Conservation (phyloP, 2,797 vertebrate genomes). For the Sebastes oblongus region DNA sequence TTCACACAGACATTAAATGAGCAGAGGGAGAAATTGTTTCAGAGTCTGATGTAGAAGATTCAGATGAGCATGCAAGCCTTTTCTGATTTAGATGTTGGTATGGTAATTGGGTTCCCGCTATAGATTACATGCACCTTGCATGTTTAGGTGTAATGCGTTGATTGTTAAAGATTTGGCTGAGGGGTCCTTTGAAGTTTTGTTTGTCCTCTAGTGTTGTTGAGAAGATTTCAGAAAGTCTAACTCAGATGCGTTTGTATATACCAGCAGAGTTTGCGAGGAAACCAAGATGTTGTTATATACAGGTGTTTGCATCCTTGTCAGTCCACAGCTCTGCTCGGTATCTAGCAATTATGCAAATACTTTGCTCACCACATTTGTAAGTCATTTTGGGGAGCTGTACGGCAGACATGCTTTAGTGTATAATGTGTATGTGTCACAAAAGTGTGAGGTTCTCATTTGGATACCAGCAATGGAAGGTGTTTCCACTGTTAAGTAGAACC, state of each 20-base stretch:
- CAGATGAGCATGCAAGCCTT: too few species aligned
- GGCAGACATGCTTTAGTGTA: conserved; percentile 33
- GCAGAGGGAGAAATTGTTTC: too few species aligned
- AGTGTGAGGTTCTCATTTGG: too few species aligned
- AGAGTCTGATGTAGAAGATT: too few species aligned
- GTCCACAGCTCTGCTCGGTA: not conserved
- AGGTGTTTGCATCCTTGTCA: conserved; percentile 23
- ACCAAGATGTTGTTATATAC: conserved; percentile 24
- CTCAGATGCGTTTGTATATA: not conserved
- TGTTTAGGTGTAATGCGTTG: conserved; percentile 16
- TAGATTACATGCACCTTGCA: conserved; percentile 19
- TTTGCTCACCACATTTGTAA: not conserved
- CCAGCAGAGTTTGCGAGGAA: conserved; percentile 32
- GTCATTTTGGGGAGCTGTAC: conserved; percentile 23
- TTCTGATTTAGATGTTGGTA: conserved; percentile 8
- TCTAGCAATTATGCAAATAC: not conserved
- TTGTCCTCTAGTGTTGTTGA: conserved; percentile 5
- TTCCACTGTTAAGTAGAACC: too few species aligned
- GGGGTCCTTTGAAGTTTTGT: conserved; percentile 8
- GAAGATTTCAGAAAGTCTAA: conserved; percentile 17
- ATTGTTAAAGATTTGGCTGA: conserved; percentile 20
- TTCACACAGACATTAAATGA: too few species aligned
- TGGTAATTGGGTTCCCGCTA: conserved; percentile 12
- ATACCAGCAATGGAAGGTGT: too few species aligned
- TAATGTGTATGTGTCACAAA: conserved; percentile 21